These are phyloP conservation scores for Andrena bicolor DNA, from an alignment of 2,888 invertebrate genomes.

Conservation along the genomic window DNA sequence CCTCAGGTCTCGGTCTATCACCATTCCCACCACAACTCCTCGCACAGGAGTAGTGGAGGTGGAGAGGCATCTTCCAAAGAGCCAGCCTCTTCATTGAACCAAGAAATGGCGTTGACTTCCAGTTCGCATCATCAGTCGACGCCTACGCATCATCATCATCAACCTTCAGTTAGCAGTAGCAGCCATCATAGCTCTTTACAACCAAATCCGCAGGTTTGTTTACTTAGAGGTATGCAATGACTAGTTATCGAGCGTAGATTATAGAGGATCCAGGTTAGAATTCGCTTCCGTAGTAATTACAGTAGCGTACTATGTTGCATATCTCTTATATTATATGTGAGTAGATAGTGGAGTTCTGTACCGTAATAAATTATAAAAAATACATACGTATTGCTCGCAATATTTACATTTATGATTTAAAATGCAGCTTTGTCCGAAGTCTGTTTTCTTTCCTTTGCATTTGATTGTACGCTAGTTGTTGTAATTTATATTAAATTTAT, in stretches of 20 bases:
- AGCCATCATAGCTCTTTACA: constrained; percentile 81
- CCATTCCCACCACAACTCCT: constrained; percentile 86
- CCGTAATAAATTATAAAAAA: constrained; percentile 13
- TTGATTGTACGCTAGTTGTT: constrained; percentile 28
- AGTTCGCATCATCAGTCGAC: constrained; percentile 80
- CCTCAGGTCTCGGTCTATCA: constrained; percentile 91
- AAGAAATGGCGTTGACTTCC: constrained; percentile 82
- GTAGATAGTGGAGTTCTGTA: constrained; percentile 50
- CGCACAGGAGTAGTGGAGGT: constrained; percentile 87
- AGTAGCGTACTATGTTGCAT: constrained; percentile 63
- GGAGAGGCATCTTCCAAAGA: constrained; percentile 80
- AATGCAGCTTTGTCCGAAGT: constrained; percentile 29
- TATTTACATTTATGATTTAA: constrained; percentile 33
- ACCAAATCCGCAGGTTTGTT: constrained; percentile 83
- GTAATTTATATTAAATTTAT: constrained; percentile 4
- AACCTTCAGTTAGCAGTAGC: constrained; percentile 77
- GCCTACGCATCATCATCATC: constrained; percentile 79
- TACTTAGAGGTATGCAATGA: constrained; percentile 73
- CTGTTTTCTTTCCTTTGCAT: constrained; percentile 22
- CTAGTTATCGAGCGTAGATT: constrained; percentile 52
- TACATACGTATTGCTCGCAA: constrained; percentile 33
- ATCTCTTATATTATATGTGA: constrained; percentile 59
- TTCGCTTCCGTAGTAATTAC: constrained; percentile 66
- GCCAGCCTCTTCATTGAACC: constrained; percentile 76
- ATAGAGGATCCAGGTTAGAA: constrained; percentile 43